phyloP scores from a whole-genome alignment of 2,888 invertebrate species.

The Melanargia galathea region DNA sequence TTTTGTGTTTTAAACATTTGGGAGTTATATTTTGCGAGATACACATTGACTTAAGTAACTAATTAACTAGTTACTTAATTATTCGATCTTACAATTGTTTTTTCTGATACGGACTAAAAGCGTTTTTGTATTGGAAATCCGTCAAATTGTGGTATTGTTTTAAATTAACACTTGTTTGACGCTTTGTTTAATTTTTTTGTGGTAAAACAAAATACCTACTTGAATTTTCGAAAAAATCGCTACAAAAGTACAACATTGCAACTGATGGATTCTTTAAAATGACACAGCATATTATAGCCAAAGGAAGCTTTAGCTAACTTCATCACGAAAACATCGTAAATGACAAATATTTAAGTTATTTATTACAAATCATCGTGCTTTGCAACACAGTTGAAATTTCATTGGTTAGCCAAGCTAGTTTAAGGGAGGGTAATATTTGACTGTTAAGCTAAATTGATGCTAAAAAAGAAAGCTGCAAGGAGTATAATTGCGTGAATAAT shows the following conservation, averaged over 20 bases:
- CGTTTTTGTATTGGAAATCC: too few relatives aligned
- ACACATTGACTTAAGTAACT: too few relatives aligned
- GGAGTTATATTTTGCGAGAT: too few relatives aligned
- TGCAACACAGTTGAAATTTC: conserved; percentile 30
- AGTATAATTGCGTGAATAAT: conserved; percentile 41
- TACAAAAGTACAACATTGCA: conserved; percentile 20
- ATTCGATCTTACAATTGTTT: too few relatives aligned
- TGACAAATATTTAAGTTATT: conserved; percentile 22
- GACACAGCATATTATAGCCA: conserved; percentile 59
- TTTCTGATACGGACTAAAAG: too few relatives aligned
- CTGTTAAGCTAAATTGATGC: conserved; percentile 24
- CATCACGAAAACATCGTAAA: conserved; percentile 12
- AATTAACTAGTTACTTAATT: too few relatives aligned
- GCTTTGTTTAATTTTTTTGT: too few relatives aligned
- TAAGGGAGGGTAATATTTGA: conserved; percentile 23
- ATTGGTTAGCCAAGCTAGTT: conserved; percentile 26
- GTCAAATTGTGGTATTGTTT: too few relatives aligned
- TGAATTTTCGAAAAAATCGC: conserved; percentile 6
- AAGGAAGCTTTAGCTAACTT: conserved; percentile 15
- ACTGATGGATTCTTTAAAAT: conserved; percentile 54
- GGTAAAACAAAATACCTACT: too few relatives aligned
- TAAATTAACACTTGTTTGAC: too few relatives aligned
- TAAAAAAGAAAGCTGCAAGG: conserved; percentile 37
- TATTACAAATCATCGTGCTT: conserved; percentile 28
- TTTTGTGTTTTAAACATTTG: too few relatives aligned